These are phyloP conservation scores for Dendroctonus ponderosae DNA, from an alignment of 1,140 invertebrate genomes.

Conservation along the genomic window DNA sequence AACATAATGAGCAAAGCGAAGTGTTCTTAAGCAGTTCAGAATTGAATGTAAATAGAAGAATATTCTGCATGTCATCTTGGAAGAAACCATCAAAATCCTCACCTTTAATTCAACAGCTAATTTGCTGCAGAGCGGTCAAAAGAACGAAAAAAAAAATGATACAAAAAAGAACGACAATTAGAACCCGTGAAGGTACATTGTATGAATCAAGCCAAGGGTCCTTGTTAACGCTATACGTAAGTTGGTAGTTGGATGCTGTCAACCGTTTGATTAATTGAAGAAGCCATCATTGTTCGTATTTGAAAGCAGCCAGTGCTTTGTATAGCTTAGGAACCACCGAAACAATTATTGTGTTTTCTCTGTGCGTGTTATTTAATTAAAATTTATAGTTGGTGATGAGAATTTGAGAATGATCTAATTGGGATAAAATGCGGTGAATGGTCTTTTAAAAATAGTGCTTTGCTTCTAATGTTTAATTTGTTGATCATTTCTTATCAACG, in stretches of 20 bases:
- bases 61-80: not conserved
- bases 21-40: too few relatives aligned
- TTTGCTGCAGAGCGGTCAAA: slow-evolving; percentile 9
- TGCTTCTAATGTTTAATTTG: too few relatives aligned
- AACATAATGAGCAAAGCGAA: too few relatives aligned
- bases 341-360: slow-evolving; percentile 2
- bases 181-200: slow-evolving; percentile 13
- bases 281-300: slow-evolving; percentile 2
- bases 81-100: not conserved
- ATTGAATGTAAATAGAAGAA: not conserved
- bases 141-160: slow-evolving; percentile 1
- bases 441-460: too few relatives aligned
- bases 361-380: slow-evolving; percentile 1
- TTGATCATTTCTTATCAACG: too few relatives aligned
- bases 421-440: too few relatives aligned
- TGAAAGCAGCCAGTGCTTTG: not conserved
- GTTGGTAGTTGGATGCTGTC: slow-evolving; percentile 27
- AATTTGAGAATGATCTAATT: too few relatives aligned
- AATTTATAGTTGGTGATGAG: slow-evolving; percentile 3
- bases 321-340: not conserved
- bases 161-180: slow-evolving; percentile 22
- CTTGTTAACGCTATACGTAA: slow-evolving; percentile 24
- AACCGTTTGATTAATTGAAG: slow-evolving; percentile 22
- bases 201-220: not conserved
- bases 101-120: slow-evolving; percentile 12